Evolutionary conservation across 2,113 vertebrate species (phyloP).

Genomic region (Dendrocopos noguchii): DNA sequence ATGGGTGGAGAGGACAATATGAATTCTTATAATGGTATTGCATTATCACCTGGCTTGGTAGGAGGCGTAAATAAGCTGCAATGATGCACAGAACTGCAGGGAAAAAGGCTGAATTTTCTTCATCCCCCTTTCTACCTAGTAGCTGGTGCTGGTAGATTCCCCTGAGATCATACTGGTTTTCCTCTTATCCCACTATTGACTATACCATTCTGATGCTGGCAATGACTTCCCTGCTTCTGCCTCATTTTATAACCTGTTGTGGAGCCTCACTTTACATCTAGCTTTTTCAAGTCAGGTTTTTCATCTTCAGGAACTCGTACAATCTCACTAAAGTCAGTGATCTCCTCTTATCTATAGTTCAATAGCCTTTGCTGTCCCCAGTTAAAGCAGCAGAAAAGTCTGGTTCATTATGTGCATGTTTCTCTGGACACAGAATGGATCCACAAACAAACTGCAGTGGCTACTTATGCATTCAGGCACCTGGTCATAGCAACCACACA

Average conservation of each 20-base stretch:
- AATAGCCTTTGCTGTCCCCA: neutral
- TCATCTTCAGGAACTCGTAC: neutral
- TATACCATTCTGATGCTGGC: neutral
- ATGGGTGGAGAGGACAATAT: neutral
- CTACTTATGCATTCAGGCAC: neutral
- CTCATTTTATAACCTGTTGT: neutral
- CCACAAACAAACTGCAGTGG: neutral
- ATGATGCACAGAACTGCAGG: neutral
- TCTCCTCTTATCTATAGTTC: neutral
- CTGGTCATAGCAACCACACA: neutral
- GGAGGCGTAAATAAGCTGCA: neutral
- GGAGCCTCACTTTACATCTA: neutral
- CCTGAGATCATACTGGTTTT: neutral
- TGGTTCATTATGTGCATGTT: fast-evolving
- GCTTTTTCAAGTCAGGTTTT: neutral
- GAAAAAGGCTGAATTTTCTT: neutral
- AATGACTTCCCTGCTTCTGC: neutral
- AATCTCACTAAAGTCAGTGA: neutral
- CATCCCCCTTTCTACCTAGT: neutral
- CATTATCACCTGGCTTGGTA: neutral
- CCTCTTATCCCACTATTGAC: neutral
- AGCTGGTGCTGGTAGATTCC: neutral
- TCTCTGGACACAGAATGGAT: neutral
- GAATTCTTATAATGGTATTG: neutral
- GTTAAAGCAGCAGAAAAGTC: neutral